These are phyloP conservation scores for Trachemys scripta DNA, from an alignment of 2,113 vertebrate species.

Conservation along the genomic window DNA sequence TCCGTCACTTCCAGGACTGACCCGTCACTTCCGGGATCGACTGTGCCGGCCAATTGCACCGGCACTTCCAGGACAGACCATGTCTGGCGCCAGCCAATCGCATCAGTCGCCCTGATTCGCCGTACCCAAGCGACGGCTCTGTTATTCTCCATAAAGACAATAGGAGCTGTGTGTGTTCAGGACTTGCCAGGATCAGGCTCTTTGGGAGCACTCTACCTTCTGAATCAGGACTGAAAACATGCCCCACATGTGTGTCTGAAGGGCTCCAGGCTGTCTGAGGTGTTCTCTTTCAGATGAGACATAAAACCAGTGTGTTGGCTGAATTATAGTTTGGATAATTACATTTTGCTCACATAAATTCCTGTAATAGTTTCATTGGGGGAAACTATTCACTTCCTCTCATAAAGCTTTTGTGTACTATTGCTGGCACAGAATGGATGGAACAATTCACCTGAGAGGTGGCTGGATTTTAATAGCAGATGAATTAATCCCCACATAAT, in stretches of 20 bases:
- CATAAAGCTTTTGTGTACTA: background rate
- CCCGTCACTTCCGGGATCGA: too few relatives aligned
- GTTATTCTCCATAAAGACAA: background rate
- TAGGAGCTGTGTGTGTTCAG: background rate
- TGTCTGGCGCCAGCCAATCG: too few relatives aligned
- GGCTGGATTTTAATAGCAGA: background rate
- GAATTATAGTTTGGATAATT: slow-evolving; percentile 47
- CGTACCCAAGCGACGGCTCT: too few relatives aligned
- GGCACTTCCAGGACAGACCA: too few relatives aligned
- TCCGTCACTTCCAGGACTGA: too few relatives aligned
- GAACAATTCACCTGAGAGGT: background rate
- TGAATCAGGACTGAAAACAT: background rate
- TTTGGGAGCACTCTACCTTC: background rate
- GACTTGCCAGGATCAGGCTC: background rate
- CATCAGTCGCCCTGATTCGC: too few relatives aligned
- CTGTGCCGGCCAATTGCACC: too few relatives aligned
- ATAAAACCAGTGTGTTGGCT: slow-evolving; percentile 12
- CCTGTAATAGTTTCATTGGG: slow-evolving; percentile 3
- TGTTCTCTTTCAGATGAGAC: slow-evolving; percentile 13
- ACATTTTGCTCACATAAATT: slow-evolving; percentile 13
- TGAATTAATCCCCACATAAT: background rate
- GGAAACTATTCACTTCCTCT: background rate
- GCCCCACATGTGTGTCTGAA: background rate
- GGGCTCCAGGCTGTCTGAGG: background rate
- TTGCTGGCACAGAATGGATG: background rate